Conservation (phyloP, 2,797 vertebrate species). For the Molossus alvarezi region DNA sequence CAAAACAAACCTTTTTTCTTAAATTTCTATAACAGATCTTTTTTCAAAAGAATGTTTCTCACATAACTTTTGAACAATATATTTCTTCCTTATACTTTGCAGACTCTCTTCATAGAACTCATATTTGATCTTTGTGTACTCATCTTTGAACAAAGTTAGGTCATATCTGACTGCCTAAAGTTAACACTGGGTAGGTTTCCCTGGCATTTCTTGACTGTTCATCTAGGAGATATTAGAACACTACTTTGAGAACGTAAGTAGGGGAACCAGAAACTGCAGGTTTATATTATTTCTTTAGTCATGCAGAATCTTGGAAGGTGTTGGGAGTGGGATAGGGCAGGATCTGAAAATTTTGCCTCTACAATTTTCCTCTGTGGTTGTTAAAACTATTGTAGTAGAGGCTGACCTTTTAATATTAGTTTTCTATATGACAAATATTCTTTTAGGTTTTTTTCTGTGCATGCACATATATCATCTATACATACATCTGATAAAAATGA, state of each 20-base stretch:
- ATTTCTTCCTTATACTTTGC: background rate
- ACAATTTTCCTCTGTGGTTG: slow-evolving; percentile 11
- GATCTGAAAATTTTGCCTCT: background rate
- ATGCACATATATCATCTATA: background rate
- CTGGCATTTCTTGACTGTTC: slow-evolving; percentile 18
- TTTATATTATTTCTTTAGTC: slow-evolving; percentile 35
- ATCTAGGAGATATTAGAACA: slow-evolving; percentile 52
- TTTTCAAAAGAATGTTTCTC: slow-evolving; percentile 14
- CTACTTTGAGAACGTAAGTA: slow-evolving; percentile 13
- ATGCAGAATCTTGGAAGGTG: background rate
- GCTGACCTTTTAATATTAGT: background rate
- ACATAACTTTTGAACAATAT: background rate
- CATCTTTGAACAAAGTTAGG: slow-evolving; percentile 46
- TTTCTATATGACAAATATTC: slow-evolving; percentile 17
- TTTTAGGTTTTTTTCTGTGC: background rate
- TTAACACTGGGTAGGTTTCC: slow-evolving; percentile 10
- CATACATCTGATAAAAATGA: slow-evolving; percentile 12
- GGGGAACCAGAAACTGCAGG: background rate
- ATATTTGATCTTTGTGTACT: slow-evolving; percentile 60
- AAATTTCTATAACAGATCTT: slow-evolving; percentile 6
- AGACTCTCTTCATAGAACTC: background rate
- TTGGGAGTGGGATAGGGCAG: background rate
- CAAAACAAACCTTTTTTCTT: slow-evolving; percentile 36
- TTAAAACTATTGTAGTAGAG: background rate
- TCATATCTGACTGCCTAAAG: slow-evolving; percentile 15